Conservation (phyloP, 2,797 vertebrate species). For the Betta splendens region DNA sequence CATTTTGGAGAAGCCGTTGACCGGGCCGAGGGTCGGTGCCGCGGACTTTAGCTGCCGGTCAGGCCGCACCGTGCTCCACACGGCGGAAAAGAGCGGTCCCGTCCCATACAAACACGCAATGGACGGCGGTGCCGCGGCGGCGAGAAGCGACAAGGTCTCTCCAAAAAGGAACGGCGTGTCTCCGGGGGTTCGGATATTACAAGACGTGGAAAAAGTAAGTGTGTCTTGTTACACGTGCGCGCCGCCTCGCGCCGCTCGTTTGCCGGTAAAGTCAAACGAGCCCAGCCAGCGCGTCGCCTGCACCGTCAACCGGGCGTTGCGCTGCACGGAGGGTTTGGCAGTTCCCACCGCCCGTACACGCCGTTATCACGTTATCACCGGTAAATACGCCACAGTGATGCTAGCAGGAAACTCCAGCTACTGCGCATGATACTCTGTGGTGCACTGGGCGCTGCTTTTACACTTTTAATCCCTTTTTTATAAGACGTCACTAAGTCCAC, state of each 20-base stretch:
- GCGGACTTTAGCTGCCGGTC: slow-evolving; percentile 67
- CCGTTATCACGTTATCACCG: slow-evolving; percentile 12
- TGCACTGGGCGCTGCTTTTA: neutral
- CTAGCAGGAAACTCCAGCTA: neutral
- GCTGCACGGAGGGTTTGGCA: slow-evolving; percentile 12
- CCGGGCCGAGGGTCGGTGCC: slow-evolving; percentile 63
- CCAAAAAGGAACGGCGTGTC: slow-evolving; percentile 60
- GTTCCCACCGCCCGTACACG: slow-evolving; percentile 3
- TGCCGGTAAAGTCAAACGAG: slow-evolving; percentile 19
- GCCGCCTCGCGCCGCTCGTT: slow-evolving; percentile 15
- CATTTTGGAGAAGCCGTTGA: slow-evolving; percentile 73
- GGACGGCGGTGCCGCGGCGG: slow-evolving; percentile 63
- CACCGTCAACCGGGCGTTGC: slow-evolving; percentile 4
- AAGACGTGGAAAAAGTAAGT: slow-evolving; percentile 81
- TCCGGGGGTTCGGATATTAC: slow-evolving; percentile 61
- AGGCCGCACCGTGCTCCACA: slow-evolving; percentile 61
- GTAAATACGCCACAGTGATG: neutral
- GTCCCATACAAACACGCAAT: slow-evolving; percentile 63
- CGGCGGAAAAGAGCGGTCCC: slow-evolving; percentile 57
- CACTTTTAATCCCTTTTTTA: neutral
- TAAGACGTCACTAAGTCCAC: slow-evolving; percentile 3
- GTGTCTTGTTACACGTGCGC: neutral
- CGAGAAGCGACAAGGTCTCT: slow-evolving; percentile 56
- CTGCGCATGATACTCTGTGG: neutral
- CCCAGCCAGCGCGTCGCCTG: neutral